Evolutionary conservation across 2,113 vertebrate genomes (phyloP), one percentile per base, ranked within the genome.

Genomic region (Salvelinus alpinus): DNA sequence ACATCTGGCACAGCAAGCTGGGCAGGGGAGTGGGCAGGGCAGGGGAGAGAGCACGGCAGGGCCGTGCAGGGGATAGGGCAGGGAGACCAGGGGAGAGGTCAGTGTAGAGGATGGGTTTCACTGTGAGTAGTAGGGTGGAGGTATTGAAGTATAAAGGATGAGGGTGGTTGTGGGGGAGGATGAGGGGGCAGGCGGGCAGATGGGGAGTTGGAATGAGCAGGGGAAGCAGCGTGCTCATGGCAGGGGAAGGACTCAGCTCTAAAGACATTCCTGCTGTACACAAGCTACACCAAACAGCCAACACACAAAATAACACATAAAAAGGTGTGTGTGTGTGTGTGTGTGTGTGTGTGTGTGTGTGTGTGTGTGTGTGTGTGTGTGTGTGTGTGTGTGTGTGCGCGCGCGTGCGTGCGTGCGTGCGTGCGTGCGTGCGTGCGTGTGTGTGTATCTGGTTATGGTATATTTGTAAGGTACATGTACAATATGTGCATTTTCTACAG

Each of bases 1-100:
- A 75, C 82, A 64, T 84, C 69, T 84, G 75, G 24, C 79, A 77
- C 79, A 80, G 77, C 84, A 87, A 88, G 82, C 80, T 88, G 25
- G 77, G 78, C 44, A 71, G 59, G 38, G 20, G 38, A 67, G 57
- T 1, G 18, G 72, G 47, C 9, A 20, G 27, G 64, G 48, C n/a
- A 5, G 38, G 18, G 31, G 48, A 31, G 31, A 31, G 31, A 1
- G 31, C 31, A 20, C 5, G 31, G 31, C 48, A 3, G 44, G 27
- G 65, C 48, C n/a, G 31, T 57, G 48, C n/a, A 6, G 44, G 18
- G 31, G 48, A 6, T 5, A 29, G 24, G 25, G 27, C 31, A 31
- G 16, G 25, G 9, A 12, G 6, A n/a, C 54, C 6, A 54, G 44
- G 27, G 71, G 25, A 29, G 54, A 31, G 12, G 25, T 20, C 5